Evolutionary conservation across 2,888 invertebrate genomes (phyloP).

Genomic region (Dysmachus trigonus): DNA sequence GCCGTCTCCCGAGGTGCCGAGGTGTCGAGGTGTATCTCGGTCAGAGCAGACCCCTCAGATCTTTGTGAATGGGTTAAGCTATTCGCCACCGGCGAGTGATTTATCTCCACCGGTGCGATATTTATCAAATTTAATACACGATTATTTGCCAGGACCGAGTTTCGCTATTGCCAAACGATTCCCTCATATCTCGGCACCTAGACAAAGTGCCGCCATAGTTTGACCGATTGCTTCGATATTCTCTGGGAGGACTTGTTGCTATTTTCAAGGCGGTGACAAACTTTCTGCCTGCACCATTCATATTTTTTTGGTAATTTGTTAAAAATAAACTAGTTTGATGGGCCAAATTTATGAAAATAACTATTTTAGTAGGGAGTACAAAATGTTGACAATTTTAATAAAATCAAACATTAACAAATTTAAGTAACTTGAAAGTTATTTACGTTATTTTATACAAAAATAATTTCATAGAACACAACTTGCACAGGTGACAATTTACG

Average conservation of each 20-base stretch:
- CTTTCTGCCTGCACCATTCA: not conserved
- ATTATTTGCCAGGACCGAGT: not conserved
- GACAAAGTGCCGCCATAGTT: conserved; percentile 13
- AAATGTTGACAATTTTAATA: no score
- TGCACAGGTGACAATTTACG: no score
- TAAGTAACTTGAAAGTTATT: no score
- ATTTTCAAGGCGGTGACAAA: not conserved
- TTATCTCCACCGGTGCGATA: not conserved
- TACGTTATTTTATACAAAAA: no score
- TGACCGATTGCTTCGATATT: not conserved
- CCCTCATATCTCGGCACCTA: not conserved
- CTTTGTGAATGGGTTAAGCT: not conserved
- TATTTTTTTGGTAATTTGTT: not conserved
- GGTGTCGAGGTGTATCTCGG: not conserved
- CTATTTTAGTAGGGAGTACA: not conserved
- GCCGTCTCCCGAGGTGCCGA: not conserved
- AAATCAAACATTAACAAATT: no score
- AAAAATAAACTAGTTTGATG: not conserved
- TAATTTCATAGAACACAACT: no score
- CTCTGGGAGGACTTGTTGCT: not conserved
- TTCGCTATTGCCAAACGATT: not conserved
- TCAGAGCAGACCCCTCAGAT: not conserved
- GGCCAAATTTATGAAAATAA: not conserved
- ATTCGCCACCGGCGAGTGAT: not conserved
- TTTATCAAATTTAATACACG: conserved; percentile 18